Conservation (phyloP, 2,888 invertebrate species). For the Pollenia labialis region DNA sequence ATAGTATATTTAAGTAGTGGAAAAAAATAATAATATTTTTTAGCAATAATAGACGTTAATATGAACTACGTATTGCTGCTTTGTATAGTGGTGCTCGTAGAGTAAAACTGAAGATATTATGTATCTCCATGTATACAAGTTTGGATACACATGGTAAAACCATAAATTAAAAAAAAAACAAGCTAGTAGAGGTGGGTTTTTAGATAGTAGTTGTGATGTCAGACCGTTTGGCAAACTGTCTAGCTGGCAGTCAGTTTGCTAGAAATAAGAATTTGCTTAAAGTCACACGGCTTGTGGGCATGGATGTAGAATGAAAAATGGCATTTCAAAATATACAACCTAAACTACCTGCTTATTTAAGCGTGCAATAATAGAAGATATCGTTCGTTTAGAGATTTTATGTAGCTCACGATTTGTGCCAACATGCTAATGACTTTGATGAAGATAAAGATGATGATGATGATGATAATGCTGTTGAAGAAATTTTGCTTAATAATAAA, state of each 20-base stretch:
- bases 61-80: background rate
- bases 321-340: background rate
- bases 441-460: background rate
- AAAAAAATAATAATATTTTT: conserved; percentile 17
- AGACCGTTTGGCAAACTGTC: conserved; percentile 18
- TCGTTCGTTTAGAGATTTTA: conserved; percentile 35
- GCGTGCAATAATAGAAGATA: conserved; percentile 38
- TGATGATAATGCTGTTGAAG: conserved; percentile 29
- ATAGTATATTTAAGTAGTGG: conserved; percentile 29
- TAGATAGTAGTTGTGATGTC: conserved; percentile 12
- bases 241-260: conserved; percentile 9
- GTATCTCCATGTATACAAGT: conserved; percentile 24
- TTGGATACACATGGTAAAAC: conserved; percentile 13
- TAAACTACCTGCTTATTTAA: conserved; percentile 57
- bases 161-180: conserved; percentile 14
- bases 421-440: conserved; percentile 1
- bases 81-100: conserved; percentile 20
- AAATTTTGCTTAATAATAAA: conserved; percentile 31
- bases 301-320: conserved; percentile 28
- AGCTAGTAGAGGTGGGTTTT: conserved; percentile 24
- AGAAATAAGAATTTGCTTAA: background rate
- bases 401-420: conserved; percentile 36
- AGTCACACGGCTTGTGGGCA: conserved; percentile 41
- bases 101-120: conserved; percentile 28
- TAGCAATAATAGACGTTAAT: conserved; percentile 25